Conservation (phyloP, 2,113 vertebrate species). For the Hippocampus zosterae region DNA sequence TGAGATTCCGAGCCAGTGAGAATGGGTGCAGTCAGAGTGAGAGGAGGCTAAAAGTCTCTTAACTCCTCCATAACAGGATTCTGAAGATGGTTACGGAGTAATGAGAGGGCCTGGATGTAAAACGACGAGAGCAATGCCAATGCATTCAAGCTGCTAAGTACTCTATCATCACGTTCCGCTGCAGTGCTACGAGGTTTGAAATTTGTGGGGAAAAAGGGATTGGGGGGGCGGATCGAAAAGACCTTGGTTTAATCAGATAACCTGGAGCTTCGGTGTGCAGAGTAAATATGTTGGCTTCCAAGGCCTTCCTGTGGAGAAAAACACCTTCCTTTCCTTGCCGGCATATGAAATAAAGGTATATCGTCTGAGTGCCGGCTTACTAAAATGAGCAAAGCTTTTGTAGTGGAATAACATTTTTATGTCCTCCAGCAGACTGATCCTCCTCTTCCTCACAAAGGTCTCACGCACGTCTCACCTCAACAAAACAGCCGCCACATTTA, state of each 20-base stretch:
- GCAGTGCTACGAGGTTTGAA: constrained; percentile 38
- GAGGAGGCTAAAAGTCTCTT: constrained; percentile 8
- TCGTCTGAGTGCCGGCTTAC: constrained; percentile 8
- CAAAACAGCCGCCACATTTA: not conserved
- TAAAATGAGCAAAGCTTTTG: constrained; percentile 19
- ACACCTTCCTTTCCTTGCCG: constrained; percentile 9
- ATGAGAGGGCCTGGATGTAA: constrained; percentile 25
- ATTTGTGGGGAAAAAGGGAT: constrained; percentile 20
- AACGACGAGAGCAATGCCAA: constrained; percentile 18
- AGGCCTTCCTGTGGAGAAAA: constrained; percentile 10
- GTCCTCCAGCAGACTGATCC: constrained; percentile 16
- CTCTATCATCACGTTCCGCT: constrained; percentile 38
- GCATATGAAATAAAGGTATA: constrained; percentile 10
- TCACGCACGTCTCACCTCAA: constrained; percentile 10
- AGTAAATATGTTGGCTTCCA: constrained; percentile 38
- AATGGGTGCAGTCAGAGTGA: constrained; percentile 17
- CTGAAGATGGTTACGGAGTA: constrained; percentile 23
- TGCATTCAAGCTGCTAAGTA: constrained; percentile 56
- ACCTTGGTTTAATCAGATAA: constrained; percentile 40
- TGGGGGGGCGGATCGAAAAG: constrained; percentile 12
- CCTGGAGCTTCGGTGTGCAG: constrained; percentile 19
- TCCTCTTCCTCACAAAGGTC: constrained; percentile 18
- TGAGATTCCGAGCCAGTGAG: constrained; percentile 32
- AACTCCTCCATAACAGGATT: constrained; percentile 13
- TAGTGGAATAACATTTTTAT: constrained; percentile 23